Conservation (phyloP, 2,888 invertebrate species). For the Ophonus ardosiacus region DNA sequence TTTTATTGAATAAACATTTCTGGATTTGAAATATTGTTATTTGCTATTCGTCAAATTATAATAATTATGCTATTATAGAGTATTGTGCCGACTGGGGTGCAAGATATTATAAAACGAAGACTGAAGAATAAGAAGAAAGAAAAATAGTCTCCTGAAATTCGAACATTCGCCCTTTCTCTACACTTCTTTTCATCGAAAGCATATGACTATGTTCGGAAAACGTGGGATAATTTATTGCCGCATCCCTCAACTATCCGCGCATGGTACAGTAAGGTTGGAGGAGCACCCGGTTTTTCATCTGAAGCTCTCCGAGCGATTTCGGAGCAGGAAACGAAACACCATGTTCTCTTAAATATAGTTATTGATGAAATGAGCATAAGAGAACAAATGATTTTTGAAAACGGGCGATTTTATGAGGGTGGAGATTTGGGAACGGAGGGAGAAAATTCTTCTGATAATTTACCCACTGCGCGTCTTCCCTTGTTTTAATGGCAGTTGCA, state of each 20-base stretch:
- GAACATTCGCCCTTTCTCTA: conserved; percentile 24
- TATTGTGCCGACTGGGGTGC: too few species aligned
- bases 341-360: neutral
- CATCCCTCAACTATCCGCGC: neutral
- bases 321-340: neutral
- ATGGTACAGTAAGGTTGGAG: neutral
- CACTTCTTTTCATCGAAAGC: conserved; percentile 5
- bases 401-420: neutral
- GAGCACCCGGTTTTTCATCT: neutral
- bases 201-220: conserved; percentile 37
- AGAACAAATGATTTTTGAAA: neutral
- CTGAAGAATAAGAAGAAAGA: neutral
- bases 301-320: neutral
- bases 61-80: too few species aligned
- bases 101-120: neutral
- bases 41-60: too few species aligned
- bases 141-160: conserved; percentile 13
- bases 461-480: too few species aligned
- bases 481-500: too few species aligned
- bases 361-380: conserved; percentile 10
- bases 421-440: neutral
- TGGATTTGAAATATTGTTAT: too few species aligned
- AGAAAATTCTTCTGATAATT: too few species aligned
- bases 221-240: conserved; percentile 32
- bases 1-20: too few species aligned